Percentiles rank a stretch among this genome's conserved stretches.
Conservation (phyloP, 1,140 invertebrate genomes). For the Drosophila auraria region DNA sequence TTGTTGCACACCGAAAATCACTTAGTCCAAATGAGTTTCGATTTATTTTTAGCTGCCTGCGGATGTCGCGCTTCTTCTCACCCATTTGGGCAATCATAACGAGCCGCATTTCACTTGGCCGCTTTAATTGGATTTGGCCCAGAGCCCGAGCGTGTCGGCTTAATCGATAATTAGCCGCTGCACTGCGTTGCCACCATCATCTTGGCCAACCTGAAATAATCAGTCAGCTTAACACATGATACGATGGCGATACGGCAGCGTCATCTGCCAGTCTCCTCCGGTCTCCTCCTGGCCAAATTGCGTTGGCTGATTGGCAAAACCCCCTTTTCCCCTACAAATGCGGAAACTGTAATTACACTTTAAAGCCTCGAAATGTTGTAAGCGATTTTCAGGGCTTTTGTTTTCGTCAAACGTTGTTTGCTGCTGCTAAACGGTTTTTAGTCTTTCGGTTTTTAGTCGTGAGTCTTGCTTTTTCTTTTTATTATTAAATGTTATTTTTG, state of each 20-base stretch:
- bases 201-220: constrained; percentile 52
- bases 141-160: constrained; percentile 54
- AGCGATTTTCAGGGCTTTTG: constrained; percentile 65
- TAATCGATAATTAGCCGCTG: constrained; percentile 76
- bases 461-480: constrained; percentile 33
- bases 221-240: constrained; percentile 38
- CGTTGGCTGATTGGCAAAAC: constrained; percentile 53
- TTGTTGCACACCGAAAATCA: constrained; percentile 71
- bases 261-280: constrained; percentile 39
- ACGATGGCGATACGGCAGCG: constrained; percentile 19
- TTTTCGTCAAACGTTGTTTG: constrained; percentile 39
- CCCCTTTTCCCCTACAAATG: constrained; percentile 49
- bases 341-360: constrained; percentile 80
- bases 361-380: constrained; percentile 71
- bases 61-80: constrained; percentile 2
- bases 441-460: constrained; percentile 35
- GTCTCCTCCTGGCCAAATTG: constrained; percentile 22
- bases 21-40: constrained; percentile 63
- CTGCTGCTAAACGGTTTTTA: constrained; percentile 63
- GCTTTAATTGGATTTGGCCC: constrained; percentile 70
- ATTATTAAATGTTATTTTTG: constrained; percentile 17
- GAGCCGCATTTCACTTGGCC: constrained; percentile 40
- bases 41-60: constrained; percentile 44
- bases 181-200: constrained; percentile 27
- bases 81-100: constrained; percentile 62